Evolutionary conservation across 2,113 vertebrate species (phyloP).

Genomic region (Herpetotheres cachinnans): DNA sequence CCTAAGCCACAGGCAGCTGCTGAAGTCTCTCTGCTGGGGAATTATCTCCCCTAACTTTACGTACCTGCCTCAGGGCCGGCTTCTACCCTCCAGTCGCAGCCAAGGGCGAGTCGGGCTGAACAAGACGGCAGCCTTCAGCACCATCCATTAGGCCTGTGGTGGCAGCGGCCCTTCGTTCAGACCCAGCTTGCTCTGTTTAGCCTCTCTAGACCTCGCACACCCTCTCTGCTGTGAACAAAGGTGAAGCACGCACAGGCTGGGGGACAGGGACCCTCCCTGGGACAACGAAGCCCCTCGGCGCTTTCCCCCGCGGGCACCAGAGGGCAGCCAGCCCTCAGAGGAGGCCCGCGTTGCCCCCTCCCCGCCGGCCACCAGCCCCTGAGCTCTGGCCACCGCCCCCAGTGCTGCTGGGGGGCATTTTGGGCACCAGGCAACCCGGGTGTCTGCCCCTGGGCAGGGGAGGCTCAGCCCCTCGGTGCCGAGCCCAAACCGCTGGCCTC

Average conservation of each 20-base stretch:
- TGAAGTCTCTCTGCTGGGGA: not conserved
- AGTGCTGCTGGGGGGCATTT: rapidly evolving
- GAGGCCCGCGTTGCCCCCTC: not conserved
- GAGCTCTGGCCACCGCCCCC: not conserved
- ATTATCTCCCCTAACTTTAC: not conserved
- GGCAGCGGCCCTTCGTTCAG: not conserved
- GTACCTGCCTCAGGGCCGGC: not conserved
- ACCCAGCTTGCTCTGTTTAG: not conserved
- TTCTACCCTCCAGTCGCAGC: not conserved
- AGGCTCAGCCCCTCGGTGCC: not conserved
- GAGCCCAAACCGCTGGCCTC: not conserved
- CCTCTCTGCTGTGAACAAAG: not conserved
- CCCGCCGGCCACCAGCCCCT: not conserved
- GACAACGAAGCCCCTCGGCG: not conserved
- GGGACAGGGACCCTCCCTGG: not conserved
- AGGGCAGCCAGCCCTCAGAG: not conserved
- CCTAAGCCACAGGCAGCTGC: not conserved
- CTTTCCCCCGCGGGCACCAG: not conserved
- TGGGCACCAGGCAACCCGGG: not conserved
- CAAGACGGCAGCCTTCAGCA: not conserved
- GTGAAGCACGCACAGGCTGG: not conserved
- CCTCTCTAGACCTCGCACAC: no score
- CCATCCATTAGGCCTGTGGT: no score
- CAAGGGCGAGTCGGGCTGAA: not conserved
- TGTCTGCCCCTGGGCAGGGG: not conserved